Percentiles rank a stretch among this genome's conserved stretches.
Evolutionary conservation across 2,113 vertebrate genomes (phyloP).

Genomic region (Gallinago paraguaiae): DNA sequence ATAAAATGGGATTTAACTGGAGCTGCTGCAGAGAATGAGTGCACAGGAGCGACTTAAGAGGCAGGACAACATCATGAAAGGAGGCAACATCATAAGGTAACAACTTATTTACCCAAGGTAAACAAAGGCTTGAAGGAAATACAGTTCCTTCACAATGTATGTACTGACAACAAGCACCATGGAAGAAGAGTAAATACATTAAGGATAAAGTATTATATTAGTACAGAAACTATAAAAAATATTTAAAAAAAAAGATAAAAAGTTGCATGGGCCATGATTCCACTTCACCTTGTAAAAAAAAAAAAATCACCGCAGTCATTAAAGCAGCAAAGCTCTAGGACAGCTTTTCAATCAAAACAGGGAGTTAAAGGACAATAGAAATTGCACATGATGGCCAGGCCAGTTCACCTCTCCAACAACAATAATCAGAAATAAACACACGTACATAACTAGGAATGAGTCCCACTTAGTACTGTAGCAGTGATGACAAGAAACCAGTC

Average conservation of each 20-base stretch:
- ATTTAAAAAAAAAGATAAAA: neutral
- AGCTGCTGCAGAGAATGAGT: neutral
- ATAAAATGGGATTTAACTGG: neutral
- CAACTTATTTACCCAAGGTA: neutral
- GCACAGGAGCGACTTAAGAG: neutral
- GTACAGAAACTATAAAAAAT: neutral
- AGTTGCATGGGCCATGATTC: neutral
- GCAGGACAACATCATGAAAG: neutral
- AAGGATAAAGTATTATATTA: neutral
- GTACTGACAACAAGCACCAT: neutral
- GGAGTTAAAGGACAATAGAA: neutral
- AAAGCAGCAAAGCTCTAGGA: neutral
- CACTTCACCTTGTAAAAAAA: neutral
- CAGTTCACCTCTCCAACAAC: neutral
- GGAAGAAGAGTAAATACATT: neutral
- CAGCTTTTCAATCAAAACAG: neutral
- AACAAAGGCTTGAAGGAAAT: slow-evolving; percentile 40
- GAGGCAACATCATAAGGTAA: neutral
- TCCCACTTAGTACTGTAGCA: neutral
- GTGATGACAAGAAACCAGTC: neutral
- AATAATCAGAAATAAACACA: neutral
- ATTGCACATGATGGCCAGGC: neutral
- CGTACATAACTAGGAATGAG: rapidly evolving
- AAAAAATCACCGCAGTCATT: neutral
- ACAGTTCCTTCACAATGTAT: neutral